Base-by-base conservation (phyloP, 2,797 vertebrate genomes). In the Botia kubotai region DNA sequence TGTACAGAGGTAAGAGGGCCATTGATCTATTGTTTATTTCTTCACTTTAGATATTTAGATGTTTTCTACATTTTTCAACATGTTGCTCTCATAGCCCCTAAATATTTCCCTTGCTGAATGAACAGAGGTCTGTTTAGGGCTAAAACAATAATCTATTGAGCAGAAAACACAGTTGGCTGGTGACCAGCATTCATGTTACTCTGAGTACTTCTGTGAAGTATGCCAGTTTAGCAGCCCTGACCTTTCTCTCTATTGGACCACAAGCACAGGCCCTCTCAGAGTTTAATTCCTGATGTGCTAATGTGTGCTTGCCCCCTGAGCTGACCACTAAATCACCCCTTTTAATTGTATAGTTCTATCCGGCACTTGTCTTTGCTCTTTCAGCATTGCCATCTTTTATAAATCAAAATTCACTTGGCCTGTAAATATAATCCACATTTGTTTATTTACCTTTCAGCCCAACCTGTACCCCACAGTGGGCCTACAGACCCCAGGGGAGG, bases 381-480 rank as follows among this genome's bases (percentile, higher is more conserved):
- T 29, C 8, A 46, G 43, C 43, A 46, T 10, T 46, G 43, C 10
- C 43, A 46, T 11, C 43, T 46, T 46, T 46, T 46, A 46, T 46
- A 46, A 46, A 46, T 10, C 43, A 46, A 46, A 11, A 46, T 46
- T 2, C 10, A 46, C 43, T n/a, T 36, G 36, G 16, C 29, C 16
- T 8, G 5, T 36, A 36, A 65, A 65, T 36, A 14, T 36, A 36
- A 65, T 39, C 63, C 33, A 36, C 62, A 36, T 36, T 65, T 68
- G 16, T 39, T 70, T 14, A 4, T 65, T 73, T 65, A 76, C 36
- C 6, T 66, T 62, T 83, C 91, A 99, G 97, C 96, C 97, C 10
- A 99, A 98, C 91, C 91, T 99, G 87, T 99, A 99, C 90, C 97
- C 97, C 11, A 98, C 97, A 0, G 97, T 99, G 91, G 97, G 97